Percentiles rank a stretch among this genome's conserved stretches.
Evolutionary conservation across 2,797 vertebrate species (phyloP).

Genomic region (Gallinago solitaria): DNA sequence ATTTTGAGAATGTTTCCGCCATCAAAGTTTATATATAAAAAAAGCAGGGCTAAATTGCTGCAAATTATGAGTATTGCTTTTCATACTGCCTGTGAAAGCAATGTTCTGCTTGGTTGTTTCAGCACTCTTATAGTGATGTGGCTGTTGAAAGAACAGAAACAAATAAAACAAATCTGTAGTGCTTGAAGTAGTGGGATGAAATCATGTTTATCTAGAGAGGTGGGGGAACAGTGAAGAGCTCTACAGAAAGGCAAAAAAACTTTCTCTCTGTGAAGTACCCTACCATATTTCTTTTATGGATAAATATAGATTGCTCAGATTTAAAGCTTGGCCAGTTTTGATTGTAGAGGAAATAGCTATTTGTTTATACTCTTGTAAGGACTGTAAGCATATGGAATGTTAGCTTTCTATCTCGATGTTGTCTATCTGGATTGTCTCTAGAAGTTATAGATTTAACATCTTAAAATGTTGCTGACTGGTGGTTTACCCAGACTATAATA

Average conservation of each 20-base stretch:
- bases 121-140: background rate
- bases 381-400: background rate
- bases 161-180: background rate
- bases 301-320: background rate
- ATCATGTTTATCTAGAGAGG: background rate
- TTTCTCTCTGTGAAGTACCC: background rate
- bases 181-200: background rate
- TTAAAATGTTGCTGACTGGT: background rate
- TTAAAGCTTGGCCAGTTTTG: background rate
- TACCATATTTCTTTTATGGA: background rate
- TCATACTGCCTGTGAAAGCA: background rate
- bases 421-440: background rate
- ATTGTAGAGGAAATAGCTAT: background rate
- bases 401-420: background rate
- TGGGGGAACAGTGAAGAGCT: background rate
- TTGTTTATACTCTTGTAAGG: background rate
- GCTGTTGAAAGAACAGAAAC: background rate
- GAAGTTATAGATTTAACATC: background rate
- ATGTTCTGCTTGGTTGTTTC: background rate
- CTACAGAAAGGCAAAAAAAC: background rate
- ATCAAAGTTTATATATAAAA: background rate
- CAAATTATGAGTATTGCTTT: background rate
- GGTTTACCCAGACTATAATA: background rate
- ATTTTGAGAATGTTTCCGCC: background rate
- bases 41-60: background rate